Evolutionary conservation across 2,113 vertebrate genomes (phyloP).

Genomic region (Pseudorectes ferrugineus): DNA sequence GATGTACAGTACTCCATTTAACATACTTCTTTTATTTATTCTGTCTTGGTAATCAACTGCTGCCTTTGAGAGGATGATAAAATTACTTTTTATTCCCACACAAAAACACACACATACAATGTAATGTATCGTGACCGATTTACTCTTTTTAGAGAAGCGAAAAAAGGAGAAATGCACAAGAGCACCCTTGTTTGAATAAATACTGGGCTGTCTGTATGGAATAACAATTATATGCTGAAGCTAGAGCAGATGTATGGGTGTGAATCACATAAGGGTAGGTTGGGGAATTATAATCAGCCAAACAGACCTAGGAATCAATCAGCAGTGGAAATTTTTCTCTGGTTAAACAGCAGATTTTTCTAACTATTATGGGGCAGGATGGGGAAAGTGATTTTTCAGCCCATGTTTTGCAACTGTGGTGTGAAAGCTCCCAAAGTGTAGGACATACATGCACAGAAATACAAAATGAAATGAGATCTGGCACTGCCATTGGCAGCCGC

Average conservation of each 20-base stretch:
- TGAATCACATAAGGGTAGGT: conserved; percentile 43
- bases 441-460: not conserved
- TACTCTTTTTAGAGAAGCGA: conserved; percentile 15
- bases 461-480: not conserved
- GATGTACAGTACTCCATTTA: conserved; percentile 18
- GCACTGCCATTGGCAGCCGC: not conserved
- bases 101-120: not conserved
- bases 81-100: conserved; percentile 9
- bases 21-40: conserved; percentile 13
- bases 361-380: not conserved
- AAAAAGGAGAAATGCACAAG: conserved; percentile 27
- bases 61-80: conserved; percentile 20
- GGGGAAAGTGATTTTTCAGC: not conserved
- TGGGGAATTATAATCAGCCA: conserved; percentile 39
- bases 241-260: conserved; percentile 53
- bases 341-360: not conserved
- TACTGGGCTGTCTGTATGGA: conserved; percentile 48
- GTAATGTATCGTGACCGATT: not conserved
- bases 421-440: not conserved
- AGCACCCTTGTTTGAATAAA: conserved; percentile 48
- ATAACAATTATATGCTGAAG: conserved; percentile 44
- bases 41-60: not conserved
- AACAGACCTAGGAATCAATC: conserved; percentile 47
- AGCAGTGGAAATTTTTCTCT: not conserved
- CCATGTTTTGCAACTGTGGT: not conserved